Percentiles rank a stretch among this genome's conserved stretches.
Conservation (phyloP, 2,113 vertebrate genomes). For the Podarcis cretensis region DNA sequence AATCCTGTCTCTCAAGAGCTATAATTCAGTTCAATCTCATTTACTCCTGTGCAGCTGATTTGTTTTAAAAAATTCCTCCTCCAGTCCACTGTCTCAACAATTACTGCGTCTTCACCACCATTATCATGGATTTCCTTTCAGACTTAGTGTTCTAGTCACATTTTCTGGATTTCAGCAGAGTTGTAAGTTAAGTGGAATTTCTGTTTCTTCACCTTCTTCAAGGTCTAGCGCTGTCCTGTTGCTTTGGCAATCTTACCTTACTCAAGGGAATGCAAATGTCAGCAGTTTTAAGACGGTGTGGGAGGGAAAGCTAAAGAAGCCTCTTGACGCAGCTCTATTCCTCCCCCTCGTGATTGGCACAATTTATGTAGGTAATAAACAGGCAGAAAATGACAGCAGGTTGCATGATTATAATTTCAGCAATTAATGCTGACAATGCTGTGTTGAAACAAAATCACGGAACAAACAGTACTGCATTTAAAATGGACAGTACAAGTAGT, state of each 20-base stretch:
- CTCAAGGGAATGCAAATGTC: not conserved
- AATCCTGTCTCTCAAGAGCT: not conserved
- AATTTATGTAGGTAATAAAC: not conserved
- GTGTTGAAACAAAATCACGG: not conserved
- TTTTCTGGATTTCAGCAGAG: not conserved
- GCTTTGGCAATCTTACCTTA: not conserved
- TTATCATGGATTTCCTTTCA: not conserved
- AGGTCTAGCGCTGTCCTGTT: not conserved
- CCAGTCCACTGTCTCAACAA: not conserved
- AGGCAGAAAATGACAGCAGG: not conserved
- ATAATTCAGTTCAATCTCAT: not conserved
- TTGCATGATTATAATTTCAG: not conserved
- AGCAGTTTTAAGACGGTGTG: not conserved
- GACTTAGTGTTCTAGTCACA: not conserved
- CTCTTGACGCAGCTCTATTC: not conserved
- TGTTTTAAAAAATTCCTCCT: not conserved
- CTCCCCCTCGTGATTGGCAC: not conserved
- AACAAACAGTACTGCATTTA: not conserved
- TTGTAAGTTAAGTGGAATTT: not conserved
- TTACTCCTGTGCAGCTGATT: not conserved
- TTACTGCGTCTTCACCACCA: not conserved
- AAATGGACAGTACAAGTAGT: not conserved
- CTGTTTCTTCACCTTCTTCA: fast-evolving
- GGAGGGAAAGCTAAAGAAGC: not conserved
- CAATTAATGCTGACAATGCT: not conserved